Conservation (phyloP, 2,888 invertebrate species). For the Thysanoteuthis rhombus region DNA sequence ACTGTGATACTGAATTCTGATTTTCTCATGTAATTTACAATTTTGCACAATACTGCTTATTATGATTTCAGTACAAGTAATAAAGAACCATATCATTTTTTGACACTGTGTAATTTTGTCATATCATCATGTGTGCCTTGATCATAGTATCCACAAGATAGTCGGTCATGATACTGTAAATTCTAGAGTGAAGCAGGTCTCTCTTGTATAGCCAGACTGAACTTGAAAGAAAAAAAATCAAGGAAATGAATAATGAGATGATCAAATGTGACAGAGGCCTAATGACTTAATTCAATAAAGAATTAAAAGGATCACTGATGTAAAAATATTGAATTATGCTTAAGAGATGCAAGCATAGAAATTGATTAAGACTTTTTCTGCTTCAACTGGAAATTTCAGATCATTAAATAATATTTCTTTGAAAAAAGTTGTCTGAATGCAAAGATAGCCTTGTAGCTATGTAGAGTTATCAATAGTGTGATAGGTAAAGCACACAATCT, state of each 20-base stretch:
- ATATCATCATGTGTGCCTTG: too few relatives aligned
- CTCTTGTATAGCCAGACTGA: neutral
- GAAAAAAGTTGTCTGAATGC: neutral
- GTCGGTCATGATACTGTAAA: neutral
- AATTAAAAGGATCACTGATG: neutral
- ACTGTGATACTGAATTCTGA: too few relatives aligned
- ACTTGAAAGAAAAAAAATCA: neutral
- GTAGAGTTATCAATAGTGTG: neutral
- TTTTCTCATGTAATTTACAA: too few relatives aligned
- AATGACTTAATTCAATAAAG: neutral
- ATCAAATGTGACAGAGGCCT: neutral
- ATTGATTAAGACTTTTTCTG: neutral
- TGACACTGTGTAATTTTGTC: too few relatives aligned
- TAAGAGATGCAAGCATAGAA: neutral
- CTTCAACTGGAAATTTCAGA: neutral
- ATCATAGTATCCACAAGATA: neutral
- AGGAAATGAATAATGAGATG: neutral
- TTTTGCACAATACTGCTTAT: too few relatives aligned
- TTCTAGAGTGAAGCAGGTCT: neutral
- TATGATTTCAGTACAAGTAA: too few relatives aligned
- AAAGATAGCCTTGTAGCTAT: neutral
- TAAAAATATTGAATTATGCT: neutral
- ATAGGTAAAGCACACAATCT: neutral
- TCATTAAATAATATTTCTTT: neutral
- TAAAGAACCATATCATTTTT: too few relatives aligned